Conservation (phyloP, 2,797 vertebrate genomes). For the Cryptoblepharus egeriae region DNA sequence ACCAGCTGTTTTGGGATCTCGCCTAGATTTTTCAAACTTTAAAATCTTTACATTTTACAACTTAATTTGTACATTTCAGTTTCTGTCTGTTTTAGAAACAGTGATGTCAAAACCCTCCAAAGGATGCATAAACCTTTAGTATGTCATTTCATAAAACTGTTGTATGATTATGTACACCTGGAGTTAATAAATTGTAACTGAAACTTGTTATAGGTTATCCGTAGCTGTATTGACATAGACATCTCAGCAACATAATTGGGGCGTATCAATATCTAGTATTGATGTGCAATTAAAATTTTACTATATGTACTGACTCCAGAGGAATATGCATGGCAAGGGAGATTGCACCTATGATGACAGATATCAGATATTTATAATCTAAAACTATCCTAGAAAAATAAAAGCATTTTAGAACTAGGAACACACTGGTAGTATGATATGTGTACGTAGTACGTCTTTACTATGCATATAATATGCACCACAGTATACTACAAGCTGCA, state of each 20-base stretch:
- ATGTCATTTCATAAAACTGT: slow-evolving; percentile 60
- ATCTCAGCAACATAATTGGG: slow-evolving; percentile 66
- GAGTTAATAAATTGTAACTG: slow-evolving; percentile 67
- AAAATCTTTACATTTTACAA: too few species aligned
- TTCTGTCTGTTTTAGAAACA: slow-evolving; percentile 59
- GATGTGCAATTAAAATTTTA: slow-evolving; percentile 68
- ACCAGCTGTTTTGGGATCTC: too few species aligned
- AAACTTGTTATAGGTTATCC: slow-evolving; percentile 58
- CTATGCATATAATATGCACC: background rate
- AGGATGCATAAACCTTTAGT: slow-evolving; percentile 53
- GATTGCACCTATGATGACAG: slow-evolving; percentile 56
- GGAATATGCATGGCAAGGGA: slow-evolving; percentile 57
- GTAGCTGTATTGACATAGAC: slow-evolving; percentile 56
- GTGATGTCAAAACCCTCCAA: slow-evolving; percentile 53
- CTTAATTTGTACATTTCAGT: slow-evolving; percentile 51
- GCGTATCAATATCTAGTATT: slow-evolving; percentile 67
- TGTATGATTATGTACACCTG: slow-evolving; percentile 58
- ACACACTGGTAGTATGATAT: background rate
- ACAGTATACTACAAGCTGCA: slow-evolving; percentile 3
- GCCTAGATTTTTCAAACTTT: too few species aligned
- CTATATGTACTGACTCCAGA: slow-evolving; percentile 68
- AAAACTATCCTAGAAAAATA: slow-evolving; percentile 63
- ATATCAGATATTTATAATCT: slow-evolving; percentile 59
- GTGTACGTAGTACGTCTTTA: background rate
- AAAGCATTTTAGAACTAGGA: slow-evolving; percentile 26